Conservation (phyloP, 2,888 invertebrate genomes). For the Thera britannica region DNA sequence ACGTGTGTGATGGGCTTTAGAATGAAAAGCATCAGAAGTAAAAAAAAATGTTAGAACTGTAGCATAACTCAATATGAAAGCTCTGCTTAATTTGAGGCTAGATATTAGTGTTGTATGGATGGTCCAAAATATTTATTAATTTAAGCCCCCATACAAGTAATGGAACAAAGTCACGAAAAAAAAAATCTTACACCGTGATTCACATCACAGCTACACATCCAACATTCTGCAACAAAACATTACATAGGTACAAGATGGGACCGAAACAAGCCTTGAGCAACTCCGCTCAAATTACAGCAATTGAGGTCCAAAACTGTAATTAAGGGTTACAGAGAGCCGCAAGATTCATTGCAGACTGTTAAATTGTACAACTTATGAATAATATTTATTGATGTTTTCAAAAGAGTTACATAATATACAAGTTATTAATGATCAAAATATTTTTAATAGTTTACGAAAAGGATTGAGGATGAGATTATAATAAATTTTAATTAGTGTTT, state of each 20-base stretch:
- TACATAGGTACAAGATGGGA: conserved; percentile 26
- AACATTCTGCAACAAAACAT: conserved; percentile 26
- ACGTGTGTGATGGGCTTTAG: too few relatives aligned
- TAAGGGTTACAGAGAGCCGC: conserved; percentile 37
- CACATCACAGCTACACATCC: conserved; percentile 10
- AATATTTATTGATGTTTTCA: conserved; percentile 24
- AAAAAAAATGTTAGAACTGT: too few relatives aligned
- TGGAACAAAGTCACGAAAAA: background rate
- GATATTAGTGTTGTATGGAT: too few relatives aligned
- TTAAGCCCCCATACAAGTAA: background rate
- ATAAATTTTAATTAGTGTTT: background rate
- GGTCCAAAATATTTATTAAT: too few relatives aligned
- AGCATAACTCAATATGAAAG: too few relatives aligned
- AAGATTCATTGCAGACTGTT: conserved; percentile 29
- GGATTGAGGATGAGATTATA: background rate
- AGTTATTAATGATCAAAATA: background rate
- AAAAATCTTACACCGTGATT: conserved; percentile 16
- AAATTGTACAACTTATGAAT: conserved; percentile 21
- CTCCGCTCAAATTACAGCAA: conserved; percentile 35
- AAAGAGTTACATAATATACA: conserved; percentile 7
- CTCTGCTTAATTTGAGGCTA: too few relatives aligned
- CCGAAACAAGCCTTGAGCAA: conserved; percentile 35
- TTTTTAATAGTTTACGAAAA: background rate
- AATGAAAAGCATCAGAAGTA: too few relatives aligned
- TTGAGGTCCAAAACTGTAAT: conserved; percentile 40